Conservation (phyloP, 1,140 invertebrate genomes). For the Ceratina calcarata region DNA sequence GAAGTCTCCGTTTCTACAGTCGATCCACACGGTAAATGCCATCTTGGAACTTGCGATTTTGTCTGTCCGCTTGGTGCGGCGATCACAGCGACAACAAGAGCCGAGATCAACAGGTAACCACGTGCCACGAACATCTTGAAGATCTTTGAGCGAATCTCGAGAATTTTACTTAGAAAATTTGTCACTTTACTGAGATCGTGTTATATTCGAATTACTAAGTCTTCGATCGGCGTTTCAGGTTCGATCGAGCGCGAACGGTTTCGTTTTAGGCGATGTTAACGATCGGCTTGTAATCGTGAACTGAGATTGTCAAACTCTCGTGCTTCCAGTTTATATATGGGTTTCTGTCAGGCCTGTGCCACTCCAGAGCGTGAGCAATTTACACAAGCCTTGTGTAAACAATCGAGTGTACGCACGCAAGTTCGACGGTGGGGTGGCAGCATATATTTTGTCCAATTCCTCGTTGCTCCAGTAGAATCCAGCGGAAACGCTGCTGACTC, state of each 20-base stretch:
- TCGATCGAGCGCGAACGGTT: not conserved
- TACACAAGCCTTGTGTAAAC: slow-evolving; percentile 71
- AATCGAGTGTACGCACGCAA: slow-evolving; percentile 73
- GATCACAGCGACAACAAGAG: slow-evolving; percentile 27
- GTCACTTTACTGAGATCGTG: not conserved
- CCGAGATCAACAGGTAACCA: slow-evolving; percentile 20
- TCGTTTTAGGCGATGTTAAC: slow-evolving; percentile 17
- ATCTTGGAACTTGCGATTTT: slow-evolving; percentile 61
- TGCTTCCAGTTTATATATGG: slow-evolving; percentile 77
- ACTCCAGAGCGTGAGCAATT: too few species aligned
- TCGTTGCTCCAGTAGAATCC: slow-evolving; percentile 12
- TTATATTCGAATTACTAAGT: too few species aligned
- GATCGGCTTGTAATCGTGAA: slow-evolving; percentile 67
- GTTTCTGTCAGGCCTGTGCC: slow-evolving; percentile 38
- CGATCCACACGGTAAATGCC: slow-evolving; percentile 74
- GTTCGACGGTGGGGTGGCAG: slow-evolving; percentile 66
- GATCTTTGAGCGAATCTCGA: not conserved
- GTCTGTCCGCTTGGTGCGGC: slow-evolving; percentile 38
- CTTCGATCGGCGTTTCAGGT: not conserved
- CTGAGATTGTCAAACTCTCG: slow-evolving; percentile 78
- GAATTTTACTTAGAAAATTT: not conserved
- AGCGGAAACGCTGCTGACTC: slow-evolving; percentile 2
- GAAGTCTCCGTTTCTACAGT: slow-evolving; percentile 35
- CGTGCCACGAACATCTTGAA: slow-evolving; percentile 38
- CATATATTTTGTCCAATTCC: slow-evolving; percentile 71